Percentiles rank a stretch among this genome's conserved stretches.
These are phyloP conservation scores for Leucophenga maculata DNA, from an alignment of 2,888 invertebrate species.

Conservation along the genomic window DNA sequence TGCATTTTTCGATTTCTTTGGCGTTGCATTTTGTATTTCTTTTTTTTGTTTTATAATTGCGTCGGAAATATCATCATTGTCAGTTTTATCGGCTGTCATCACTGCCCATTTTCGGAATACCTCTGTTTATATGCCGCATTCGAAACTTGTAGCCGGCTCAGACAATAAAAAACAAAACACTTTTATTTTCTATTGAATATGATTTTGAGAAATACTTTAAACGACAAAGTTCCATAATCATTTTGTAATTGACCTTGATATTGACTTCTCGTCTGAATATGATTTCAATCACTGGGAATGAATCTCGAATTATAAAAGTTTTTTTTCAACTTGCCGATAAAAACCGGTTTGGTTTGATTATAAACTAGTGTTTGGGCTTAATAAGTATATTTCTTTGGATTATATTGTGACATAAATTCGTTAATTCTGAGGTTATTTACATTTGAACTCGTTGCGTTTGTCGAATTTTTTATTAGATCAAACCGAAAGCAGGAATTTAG, in stretches of 20 bases:
- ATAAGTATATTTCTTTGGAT: constrained; percentile 30
- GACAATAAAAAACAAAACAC: constrained; percentile 13
- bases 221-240: background rate
- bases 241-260: constrained; percentile 58
- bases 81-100: background rate
- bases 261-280: constrained; percentile 47
- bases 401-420: constrained; percentile 42
- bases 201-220: background rate
- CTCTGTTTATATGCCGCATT: background rate
- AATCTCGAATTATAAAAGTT: background rate
- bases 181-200: constrained; percentile 5
- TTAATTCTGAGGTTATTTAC: constrained; percentile 61
- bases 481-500: constrained; percentile 17
- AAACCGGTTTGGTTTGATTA: constrained; percentile 1
- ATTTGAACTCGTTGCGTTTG: constrained; percentile 50
- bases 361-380: background rate
- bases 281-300: background rate
- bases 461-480: constrained; percentile 22
- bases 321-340: background rate
- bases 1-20: background rate
- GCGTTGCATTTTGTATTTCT: background rate
- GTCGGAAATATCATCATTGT: background rate
- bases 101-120: background rate
- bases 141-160: background rate
- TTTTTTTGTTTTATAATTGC: background rate